These are phyloP conservation scores for Myotis brandtii DNA, from an alignment of 2,113 vertebrate genomes.

Conservation along the genomic window DNA sequence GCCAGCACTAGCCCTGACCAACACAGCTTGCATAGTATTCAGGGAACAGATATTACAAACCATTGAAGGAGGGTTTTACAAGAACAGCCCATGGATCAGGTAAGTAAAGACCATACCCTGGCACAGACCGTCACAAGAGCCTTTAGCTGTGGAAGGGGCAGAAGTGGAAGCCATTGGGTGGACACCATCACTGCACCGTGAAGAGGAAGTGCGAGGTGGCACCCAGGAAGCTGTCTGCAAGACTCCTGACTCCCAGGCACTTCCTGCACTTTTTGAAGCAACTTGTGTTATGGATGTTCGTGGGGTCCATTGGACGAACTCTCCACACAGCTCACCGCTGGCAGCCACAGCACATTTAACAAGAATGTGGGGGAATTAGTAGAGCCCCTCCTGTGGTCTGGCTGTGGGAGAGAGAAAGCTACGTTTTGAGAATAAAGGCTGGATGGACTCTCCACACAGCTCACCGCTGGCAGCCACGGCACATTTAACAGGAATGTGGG, in stretches of 20 bases:
- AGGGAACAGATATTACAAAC: not conserved
- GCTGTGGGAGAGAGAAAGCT: too few species aligned
- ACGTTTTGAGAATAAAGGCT: too few species aligned
- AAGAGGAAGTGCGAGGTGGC: too few species aligned
- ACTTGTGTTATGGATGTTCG: too few species aligned
- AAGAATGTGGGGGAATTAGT: not conserved
- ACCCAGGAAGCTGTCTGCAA: too few species aligned
- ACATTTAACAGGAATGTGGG: not conserved
- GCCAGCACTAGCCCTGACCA: not conserved
- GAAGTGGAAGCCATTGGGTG: not conserved
- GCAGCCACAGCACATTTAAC: too few species aligned
- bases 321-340: not conserved
- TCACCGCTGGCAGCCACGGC: not conserved
- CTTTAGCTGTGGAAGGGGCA: not conserved
- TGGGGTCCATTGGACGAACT: too few species aligned
- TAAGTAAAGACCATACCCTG: not conserved
- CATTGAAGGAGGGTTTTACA: not conserved
- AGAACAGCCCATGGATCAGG: not conserved
- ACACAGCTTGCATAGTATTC: too few species aligned
- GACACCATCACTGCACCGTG: too few species aligned
- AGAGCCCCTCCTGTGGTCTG: too few species aligned
- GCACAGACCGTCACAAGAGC: not conserved
- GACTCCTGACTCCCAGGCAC: too few species aligned
- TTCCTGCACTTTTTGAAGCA: too few species aligned
- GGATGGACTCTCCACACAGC: not conserved